Evolutionary conservation across 2,113 vertebrate genomes (phyloP), one percentile per base, ranked within the genome.

Genomic region (Zosterops japonicus): DNA sequence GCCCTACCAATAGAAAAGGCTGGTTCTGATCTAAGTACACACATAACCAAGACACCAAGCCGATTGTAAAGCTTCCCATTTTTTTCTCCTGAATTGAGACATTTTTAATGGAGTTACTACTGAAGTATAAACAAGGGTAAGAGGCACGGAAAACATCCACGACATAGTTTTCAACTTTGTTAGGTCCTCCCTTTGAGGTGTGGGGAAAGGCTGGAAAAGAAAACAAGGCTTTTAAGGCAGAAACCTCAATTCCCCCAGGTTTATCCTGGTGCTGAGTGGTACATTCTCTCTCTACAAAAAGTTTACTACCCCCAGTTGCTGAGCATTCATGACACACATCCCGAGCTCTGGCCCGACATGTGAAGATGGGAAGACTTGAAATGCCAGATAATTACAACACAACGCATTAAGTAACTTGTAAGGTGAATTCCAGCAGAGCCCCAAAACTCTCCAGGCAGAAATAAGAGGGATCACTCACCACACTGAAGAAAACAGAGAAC

Each of bases 391-490:
- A 79, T 85, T 87, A 76, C 49, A 94, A 55, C 50, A 65, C 33
- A 69, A 25, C 60, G 36, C 27, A n/a, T 52, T 1, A 61, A 64
- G 3, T 28, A 71, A 52, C 22, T 12, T 0, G 1, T 28, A 90
- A 61, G 6, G 12, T 22, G 16, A 25, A 46, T 21, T 61, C 13
- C 60, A 88, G 55, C n/a, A 65, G 31, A 64, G 59, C 33, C 49
- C 29, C 55, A 14, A 15, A 56, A n/a, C 19, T 17, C 39, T n/a
- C 5, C 9, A 13, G 39, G 60, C 52, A 91, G 47, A 59, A 86
- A 14, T 35, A 82, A 71, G 24, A 63, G 2, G 0, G 0, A 9
- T 7, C 49, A 47, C 72, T 75, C 80, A 86, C 60, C 2, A 0
- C 0, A 3, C 12, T 0, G 5, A 61, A 22, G 8, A 44, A 5